Base-by-base conservation (phyloP, 2,888 invertebrate species). In the Troides aeacus region DNA sequence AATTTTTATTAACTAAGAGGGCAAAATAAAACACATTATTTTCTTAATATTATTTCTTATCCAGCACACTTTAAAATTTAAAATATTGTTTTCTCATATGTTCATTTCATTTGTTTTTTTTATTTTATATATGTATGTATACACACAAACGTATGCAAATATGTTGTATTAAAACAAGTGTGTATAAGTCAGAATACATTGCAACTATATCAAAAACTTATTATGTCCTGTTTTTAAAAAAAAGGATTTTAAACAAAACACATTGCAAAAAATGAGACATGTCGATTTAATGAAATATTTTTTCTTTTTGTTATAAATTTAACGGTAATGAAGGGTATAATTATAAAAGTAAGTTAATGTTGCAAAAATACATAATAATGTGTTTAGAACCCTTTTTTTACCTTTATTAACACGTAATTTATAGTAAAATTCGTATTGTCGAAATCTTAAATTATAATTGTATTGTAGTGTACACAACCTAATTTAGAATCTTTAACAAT, bases 21-120 rank as follows among this genome's bases (percentile, higher is more conserved):
- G 2, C 0, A 18, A 85, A 89, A 90, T 89, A 83, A 90, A 89
- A 90, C 88, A 82, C 78, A 74, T 66, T 72, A 73, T 75, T 73
- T 68, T 84, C 88, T 86, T 90, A 89, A 84, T 82, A 83, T 30
- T 89, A 89, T 84, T 84, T 66, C 76, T 84, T 81, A 81, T 84
- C 75, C 77, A 76, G 78, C 78, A 84, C 82, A 83, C 79, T 81
- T 78, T 64, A 59, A 46, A 62, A 18, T 42, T 79, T 75, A 77
- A 62, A 66, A 62, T 60, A 70, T 73, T 74, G 59, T 62, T 74
- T 64, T 72, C 62, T 71, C 74, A 77, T 81, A 78, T 76, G 7
- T 10, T 24, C 7, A 58, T 10, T 24, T 15, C 0, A 12, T 23
- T 24, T 7, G 8, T 23, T 7, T 58, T 24, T 21, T 56, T 56